Base-by-base conservation (phyloP, 2,113 vertebrate genomes). In the Gambusia affinis region DNA sequence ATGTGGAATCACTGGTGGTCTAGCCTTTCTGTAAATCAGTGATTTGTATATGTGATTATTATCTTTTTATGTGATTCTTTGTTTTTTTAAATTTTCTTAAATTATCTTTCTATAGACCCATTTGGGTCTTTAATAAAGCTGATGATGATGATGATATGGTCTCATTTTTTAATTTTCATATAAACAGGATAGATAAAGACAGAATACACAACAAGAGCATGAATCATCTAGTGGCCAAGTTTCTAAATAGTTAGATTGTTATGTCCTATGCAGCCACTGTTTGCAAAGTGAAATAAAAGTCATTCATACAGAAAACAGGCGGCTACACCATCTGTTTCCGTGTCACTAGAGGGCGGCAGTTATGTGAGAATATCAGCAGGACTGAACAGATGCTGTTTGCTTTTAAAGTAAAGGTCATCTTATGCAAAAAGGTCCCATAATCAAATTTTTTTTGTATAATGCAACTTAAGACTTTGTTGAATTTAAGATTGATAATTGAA, bases 331-430 rank as follows among this genome's bases (percentile, higher is more conserved):
- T 44, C 15, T 14, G 17, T 31, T n/a, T 22, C 12, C 11, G 8
- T 14, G 66, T 30, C 47, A 69, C 1, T 39, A 74, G 65, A 39
- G 30, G 57, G 65, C 8, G 60, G 64, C 0, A 33, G 28, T 22
- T 14, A 64, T 57, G 12, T 27, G 28, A 6, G 66, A 27, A 39
- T 47, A 70, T 31, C 61, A 70, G 61, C 75, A 65, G 27, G 66
- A 12, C 51, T 66, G 72, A 71, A 28, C 51, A 15, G 51, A 29
- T 8, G 27, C 42, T 15, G 22, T 14, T 33, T 57, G 29, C 35
- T 22, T n/a, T 47, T 12, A 12, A 15, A 3, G 14, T 15, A 19
- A 28, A 67, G 22, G 37, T 28, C 65, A 67, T 15, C 24, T 39
- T 12, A 24, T n/a, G 31, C 8, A 64, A 35, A 64, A 42, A 42